phyloP scores from a whole-genome alignment of 2,797 vertebrate species.

The Lateolabrax maculatus region DNA sequence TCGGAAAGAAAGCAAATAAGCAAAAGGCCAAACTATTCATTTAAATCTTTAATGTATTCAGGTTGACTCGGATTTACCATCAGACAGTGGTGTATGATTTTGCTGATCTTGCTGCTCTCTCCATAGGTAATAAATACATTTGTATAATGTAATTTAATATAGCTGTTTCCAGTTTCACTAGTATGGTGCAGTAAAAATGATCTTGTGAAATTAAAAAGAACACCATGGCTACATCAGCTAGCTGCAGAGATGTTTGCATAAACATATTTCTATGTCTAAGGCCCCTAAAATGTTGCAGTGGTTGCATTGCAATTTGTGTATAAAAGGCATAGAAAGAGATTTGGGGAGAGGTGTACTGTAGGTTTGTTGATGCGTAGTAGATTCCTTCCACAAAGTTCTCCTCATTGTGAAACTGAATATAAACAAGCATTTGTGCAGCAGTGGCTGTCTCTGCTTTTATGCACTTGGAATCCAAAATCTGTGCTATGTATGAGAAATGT shows the following conservation, averaged over 20 bases:
- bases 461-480: slow-evolving; percentile 29
- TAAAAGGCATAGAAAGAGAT: not conserved
- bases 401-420: slow-evolving; percentile 41
- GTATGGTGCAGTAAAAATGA: slow-evolving; percentile 28
- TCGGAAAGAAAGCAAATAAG: not conserved
- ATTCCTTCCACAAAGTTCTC: slow-evolving; percentile 27
- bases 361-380: slow-evolving; percentile 43
- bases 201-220: slow-evolving; percentile 7
- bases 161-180: slow-evolving; percentile 10
- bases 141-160: slow-evolving; percentile 15
- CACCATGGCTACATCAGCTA: slow-evolving; percentile 16
- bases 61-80: not conserved
- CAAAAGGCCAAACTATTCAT: not conserved
- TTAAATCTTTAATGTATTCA: slow-evolving; percentile 6
- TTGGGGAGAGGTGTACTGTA: slow-evolving; percentile 16
- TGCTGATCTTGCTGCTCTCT: slow-evolving; percentile 20
- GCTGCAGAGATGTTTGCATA: slow-evolving; percentile 11
- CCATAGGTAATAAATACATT: slow-evolving; percentile 29
- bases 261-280: not conserved
- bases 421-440: slow-evolving; percentile 51
- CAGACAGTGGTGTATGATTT: not conserved
- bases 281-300: slow-evolving; percentile 3
- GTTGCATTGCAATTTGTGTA: slow-evolving; percentile 19
- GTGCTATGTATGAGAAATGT: slow-evolving; percentile 33
- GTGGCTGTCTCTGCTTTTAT: slow-evolving; percentile 35